phyloP scores from a whole-genome alignment of 2,113 vertebrate genomes.

The Oxyura jamaicensis region DNA sequence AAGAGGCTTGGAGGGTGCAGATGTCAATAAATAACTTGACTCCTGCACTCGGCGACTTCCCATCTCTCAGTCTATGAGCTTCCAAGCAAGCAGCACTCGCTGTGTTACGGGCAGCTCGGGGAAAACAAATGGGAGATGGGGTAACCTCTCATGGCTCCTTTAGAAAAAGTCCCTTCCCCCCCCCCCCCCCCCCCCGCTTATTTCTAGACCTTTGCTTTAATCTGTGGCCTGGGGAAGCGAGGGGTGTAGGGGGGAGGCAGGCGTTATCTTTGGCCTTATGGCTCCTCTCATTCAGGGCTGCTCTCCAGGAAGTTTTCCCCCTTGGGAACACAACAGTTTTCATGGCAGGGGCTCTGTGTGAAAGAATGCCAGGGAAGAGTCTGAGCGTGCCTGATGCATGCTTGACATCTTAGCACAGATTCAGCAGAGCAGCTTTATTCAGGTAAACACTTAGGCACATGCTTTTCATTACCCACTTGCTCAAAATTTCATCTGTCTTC shows the following conservation, averaged over 20 bases:
- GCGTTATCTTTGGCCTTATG: conserved; percentile 44
- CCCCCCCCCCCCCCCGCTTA: no score
- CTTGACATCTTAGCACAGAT: conserved; percentile 19
- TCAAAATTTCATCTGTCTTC: not conserved
- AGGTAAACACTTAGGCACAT: conserved; percentile 48
- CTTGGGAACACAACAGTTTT: not conserved
- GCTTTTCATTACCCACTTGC: not conserved
- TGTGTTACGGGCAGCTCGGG: not conserved
- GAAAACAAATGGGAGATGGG: not conserved
- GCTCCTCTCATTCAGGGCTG: conserved; percentile 13
- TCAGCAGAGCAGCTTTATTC: conserved; percentile 4
- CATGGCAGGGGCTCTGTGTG: not conserved
- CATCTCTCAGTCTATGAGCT: not conserved
- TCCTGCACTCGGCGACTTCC: not conserved
- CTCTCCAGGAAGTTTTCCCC: not conserved
- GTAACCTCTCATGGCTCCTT: not conserved
- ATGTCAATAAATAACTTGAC: conserved; percentile 16
- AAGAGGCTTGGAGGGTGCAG: not conserved
- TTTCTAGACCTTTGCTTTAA: not conserved
- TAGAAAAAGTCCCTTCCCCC: not conserved
- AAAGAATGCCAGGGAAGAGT: not conserved
- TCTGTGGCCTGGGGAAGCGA: conserved; percentile 29
- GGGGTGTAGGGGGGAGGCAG: conserved; percentile 17
- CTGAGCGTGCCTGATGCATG: not conserved
- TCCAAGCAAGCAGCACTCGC: not conserved